Evolutionary conservation across 64 coral and sea anemone genomes (phyloP), one percentile per base, ranked within the genome.

Genomic region (Astreopora myriophthalma): DNA sequence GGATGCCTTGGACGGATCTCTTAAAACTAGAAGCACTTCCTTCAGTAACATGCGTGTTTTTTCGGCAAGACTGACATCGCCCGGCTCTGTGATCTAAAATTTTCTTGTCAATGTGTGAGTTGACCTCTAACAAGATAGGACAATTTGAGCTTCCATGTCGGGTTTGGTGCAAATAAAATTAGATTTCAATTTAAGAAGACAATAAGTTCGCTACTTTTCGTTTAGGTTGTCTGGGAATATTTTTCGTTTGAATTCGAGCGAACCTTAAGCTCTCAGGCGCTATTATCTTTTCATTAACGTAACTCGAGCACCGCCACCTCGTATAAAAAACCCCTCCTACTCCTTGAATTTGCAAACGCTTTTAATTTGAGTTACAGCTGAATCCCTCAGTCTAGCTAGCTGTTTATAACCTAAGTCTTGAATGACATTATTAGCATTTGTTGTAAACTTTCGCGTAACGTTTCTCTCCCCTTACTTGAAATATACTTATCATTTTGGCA

Each of bases 111-210:
- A 80, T 80, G 1, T 27, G 48, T 44, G 11, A 14, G 75, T 51
- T 80, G 51, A 80, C 79, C 57, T 58, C 65, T 83, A 24, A 64
- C 57, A 64, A 83, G 30, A 64, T 31, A 58, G 22, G 28, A 80
- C 30, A 80, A 60, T 80, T 61, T 80, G 32, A 51, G 19, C 7
- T n/a, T 63, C 17, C 79, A 8, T 64, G 79, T 35, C n/a, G 35
- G 1, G 20, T 57, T 37, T 8, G 79, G 79, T 19, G 55, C 79
- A 83, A 83, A n/a, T n/a, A n/a, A n/a, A n/a, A 64, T 83, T 83
- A 64, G 65, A 83, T 83, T 64, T 34, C 4, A 62, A 83, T 83
- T 83, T 64, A 64, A 28, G 1, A 63, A 61, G 79, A 83, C 79
- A 83, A 83, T 83, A 34, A 83, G 7, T 64, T 61, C 11, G 19